Base-by-base conservation (phyloP, 2,888 invertebrate genomes). In the Chrysolina americana region DNA sequence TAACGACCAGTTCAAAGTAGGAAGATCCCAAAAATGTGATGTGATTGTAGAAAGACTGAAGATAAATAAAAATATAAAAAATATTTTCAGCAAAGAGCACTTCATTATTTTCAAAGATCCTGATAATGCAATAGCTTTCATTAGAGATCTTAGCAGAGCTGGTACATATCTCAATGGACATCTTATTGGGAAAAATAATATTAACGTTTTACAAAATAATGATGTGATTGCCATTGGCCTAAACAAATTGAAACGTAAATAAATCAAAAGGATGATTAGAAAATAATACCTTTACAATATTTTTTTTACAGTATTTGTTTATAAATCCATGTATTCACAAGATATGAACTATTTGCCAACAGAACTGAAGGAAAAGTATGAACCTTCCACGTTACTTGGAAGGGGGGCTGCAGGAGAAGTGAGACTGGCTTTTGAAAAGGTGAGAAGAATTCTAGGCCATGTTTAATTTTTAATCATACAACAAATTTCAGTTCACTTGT, bases 361-460 rank as follows among this genome's bases (percentile, higher is more conserved):
- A 66, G 91, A 92, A 83, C 90, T 97, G 15, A 90, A 90, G 44
- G 86, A 89, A 41, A 93, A 92, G 81, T 97, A 96, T 88, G 93
- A 93, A 78, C 89, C 95, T 64, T 93, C 94, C 19, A 92, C 91
- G 81, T 90, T 91, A 77, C 86, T 97, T 36, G 97, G 97, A 15
- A 91, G 92, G 73, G 97, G 97, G 47, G 95, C 95, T 10, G 96
- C 94, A 88, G 97, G 97, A 0, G 90, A 95, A 84, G 97, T 98
- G 0, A 91, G 92, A 83, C 88, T 95, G 70, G 93, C 94, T 13
- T 94, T 92, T 87, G 89, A 94, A 86, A 92, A 92, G 89, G 92
- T 92, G 88, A 86, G 86, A 50, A 59, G 21, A 75, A 41, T 70
- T 65, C 19, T 41, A 53, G 9, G 23, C 36, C 15, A 47, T n/a